Evolutionary conservation across 2,113 vertebrate genomes (phyloP), one percentile per base, ranked within the genome.

Genomic region (Mormyrus iriodes): DNA sequence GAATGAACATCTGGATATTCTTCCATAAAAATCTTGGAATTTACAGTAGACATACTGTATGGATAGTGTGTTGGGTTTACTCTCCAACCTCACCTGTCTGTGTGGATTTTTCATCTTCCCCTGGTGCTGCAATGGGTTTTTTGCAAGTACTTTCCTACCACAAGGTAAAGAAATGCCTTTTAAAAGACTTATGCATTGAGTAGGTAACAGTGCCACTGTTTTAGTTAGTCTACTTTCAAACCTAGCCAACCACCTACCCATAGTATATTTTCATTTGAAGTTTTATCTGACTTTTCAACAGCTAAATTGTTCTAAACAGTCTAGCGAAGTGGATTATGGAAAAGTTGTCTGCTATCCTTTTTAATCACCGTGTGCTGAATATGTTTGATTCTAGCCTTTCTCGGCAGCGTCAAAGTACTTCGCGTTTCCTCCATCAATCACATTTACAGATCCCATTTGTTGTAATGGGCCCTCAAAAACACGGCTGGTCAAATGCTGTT

Each of bases 371-470:
- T 9, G 8, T 48, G 82, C 82, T 48, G 42, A 84, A 48, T 84
- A 48, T 84, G 42, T 84, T 84, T 84, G 39, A 84, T 39, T 84
- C 24, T 4, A 84, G 39, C 39, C 82, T 84, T 42, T 8, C 76
- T 24, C 7, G 7, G 35, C 76, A 82, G 76, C 1, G 42, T 79
- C 8, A 1, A 3, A 48, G 44, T 46, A n/a, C 44, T 19, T 84
- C 44, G 35, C 82, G 15, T 86, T 86, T 55, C 84, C 88, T 93
- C 94, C 91, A 95, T 95, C 93, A 90, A 92, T 94, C 92, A 92
- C 92, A 90, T 93, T 94, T 95, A 94, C 92, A 92, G 93, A 91
- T 94, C 92, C 94, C 94, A 95, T 95, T 92, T 92, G 90, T 93
- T 92, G 90, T 94, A 85, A 89, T 89, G 27, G 82, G 13, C 88